Conservation (phyloP, 2,797 vertebrate genomes). For the Brachyalestes nurse region DNA sequence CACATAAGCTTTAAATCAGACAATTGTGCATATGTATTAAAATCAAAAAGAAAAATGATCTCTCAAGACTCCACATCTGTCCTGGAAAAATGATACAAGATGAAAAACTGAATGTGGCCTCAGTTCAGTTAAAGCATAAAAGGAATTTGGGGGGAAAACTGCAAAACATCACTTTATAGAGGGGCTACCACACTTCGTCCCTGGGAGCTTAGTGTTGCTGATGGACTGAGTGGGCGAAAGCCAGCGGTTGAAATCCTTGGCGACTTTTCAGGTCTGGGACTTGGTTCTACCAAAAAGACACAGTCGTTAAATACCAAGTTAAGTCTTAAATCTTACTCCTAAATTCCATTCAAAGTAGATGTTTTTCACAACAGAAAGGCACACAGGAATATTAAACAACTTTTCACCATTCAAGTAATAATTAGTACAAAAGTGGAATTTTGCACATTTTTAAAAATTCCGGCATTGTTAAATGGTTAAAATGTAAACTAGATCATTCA, state of each 20-base stretch:
- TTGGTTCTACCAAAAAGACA: constrained; percentile 8
- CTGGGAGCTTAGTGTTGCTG: neutral
- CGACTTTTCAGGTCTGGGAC: neutral
- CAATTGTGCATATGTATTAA: constrained; percentile 54
- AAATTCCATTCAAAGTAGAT: neutral
- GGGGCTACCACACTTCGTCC: neutral
- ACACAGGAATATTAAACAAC: neutral
- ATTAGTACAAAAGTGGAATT: too few relatives aligned
- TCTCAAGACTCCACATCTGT: constrained; percentile 13
- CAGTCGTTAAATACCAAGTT: neutral
- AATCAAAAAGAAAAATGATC: constrained; percentile 40
- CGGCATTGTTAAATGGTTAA: too few relatives aligned
- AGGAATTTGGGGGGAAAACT: neutral
- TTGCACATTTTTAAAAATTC: too few relatives aligned
- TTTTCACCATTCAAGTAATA: too few relatives aligned
- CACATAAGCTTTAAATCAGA: constrained; percentile 30
- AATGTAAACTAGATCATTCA: too few relatives aligned
- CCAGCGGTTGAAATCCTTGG: neutral
- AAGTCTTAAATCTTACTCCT: neutral
- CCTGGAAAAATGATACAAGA: neutral
- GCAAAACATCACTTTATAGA: neutral
- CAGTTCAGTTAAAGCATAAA: neutral
- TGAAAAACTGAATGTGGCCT: neutral
- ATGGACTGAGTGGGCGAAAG: neutral
- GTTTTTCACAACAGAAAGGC: neutral